Percentiles rank a stretch among this genome's conserved stretches.
Conservation (phyloP, 2,888 invertebrate species). For the Steinernema hermaphroditum region DNA sequence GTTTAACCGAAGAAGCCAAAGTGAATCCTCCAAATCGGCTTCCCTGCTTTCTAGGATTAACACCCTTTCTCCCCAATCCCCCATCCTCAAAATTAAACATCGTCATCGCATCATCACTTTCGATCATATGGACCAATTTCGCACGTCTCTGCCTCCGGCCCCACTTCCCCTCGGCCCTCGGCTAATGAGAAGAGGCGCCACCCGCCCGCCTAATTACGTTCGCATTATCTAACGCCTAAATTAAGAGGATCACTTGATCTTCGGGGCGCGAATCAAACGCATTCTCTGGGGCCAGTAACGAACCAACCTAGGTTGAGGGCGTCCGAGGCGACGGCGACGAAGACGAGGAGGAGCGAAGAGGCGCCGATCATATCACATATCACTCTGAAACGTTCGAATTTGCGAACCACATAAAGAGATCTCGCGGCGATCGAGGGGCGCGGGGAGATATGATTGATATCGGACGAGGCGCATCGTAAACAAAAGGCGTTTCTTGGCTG, state of each 20-base stretch:
- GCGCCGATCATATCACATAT: slow-evolving; percentile 27
- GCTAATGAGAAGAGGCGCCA: slow-evolving; percentile 21
- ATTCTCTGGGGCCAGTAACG: too few species aligned
- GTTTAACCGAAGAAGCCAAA: too few species aligned
- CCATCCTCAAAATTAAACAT: too few species aligned
- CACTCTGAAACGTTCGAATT: slow-evolving; percentile 28
- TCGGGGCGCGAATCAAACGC: background rate
- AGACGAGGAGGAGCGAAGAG: slow-evolving; percentile 14
- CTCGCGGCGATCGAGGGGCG: slow-evolving; percentile 10
- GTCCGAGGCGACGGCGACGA: background rate
- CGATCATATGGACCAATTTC: too few species aligned
- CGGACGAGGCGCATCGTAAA: background rate
- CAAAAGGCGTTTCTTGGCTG: slow-evolving; percentile 29
- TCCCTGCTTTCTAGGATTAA: too few species aligned
- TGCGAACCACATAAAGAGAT: background rate
- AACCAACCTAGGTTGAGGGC: slow-evolving; percentile 28
- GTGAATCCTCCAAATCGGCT: too few species aligned
- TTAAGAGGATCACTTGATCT: slow-evolving; percentile 25
- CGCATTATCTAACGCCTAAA: slow-evolving; percentile 4
- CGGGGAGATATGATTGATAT: slow-evolving; percentile 26
- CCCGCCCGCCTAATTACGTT: slow-evolving; percentile 17
- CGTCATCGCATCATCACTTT: background rate
- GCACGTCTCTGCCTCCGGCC: background rate
- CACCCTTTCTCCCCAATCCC: too few species aligned
- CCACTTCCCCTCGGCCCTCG: background rate